Evolutionary conservation across 1,140 invertebrate species (phyloP), one percentile per base, ranked within the genome.

Genomic region (Penaeus indicus): DNA sequence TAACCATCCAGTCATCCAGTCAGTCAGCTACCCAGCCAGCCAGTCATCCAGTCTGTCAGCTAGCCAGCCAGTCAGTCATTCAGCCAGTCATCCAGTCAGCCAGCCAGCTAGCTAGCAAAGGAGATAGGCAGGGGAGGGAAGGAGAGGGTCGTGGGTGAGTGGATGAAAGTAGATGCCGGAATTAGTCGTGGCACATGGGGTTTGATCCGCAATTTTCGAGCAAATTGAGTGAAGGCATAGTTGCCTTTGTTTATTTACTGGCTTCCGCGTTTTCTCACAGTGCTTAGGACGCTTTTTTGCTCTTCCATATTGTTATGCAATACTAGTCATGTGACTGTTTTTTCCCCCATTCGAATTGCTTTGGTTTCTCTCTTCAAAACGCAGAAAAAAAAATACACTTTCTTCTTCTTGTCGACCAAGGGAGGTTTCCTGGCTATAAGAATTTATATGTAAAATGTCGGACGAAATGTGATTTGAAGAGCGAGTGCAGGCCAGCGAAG

Each of bases 141-240:
- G 75, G 75, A 78, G 75, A 78, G 75, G 47, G 75, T n/a, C 18
- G 42, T 19, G 78, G 42, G 18, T n/a, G 19, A n/a, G 38, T 13
- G 22, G 38, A 16, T 80, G 38, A 60, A 60, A 60, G 42, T 47
- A 22, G 78, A 25, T 54, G 42, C 0, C 22, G 42, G 21, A 54
- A 54, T 54, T 54, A 54, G 54, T 16, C 54, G 21, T 32, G 80
- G 32, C 63, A 72, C 67, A 25, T 47, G 47, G 60, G 84, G 84
- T 38, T 77, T 62, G 47, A 77, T 77, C 67, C 69, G 47, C 19
- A 85, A 75, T 75, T 85, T 62, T 27, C 47, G 61, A 18, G 84
- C 84, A 85, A 85, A 85, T 85, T 85, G 84, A 85, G 69, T 85
- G 22, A 75, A 21, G 61, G 19, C 16, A 60, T 32, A 54, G 19